phyloP scores from a whole-genome alignment of 2,888 invertebrate species.

The Chromoteleia sp. region DNA sequence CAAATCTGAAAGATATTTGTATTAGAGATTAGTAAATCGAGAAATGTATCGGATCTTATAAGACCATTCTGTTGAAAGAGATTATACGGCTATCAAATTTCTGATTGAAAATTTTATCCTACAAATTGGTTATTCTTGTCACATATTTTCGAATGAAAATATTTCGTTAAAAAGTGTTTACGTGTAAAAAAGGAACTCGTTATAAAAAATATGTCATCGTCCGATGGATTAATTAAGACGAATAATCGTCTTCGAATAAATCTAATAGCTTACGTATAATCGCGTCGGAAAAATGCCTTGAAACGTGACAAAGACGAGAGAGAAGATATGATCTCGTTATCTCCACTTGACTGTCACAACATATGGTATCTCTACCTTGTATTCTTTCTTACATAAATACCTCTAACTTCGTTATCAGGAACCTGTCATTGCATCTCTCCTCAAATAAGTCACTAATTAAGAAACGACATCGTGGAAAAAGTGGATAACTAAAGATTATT shows the following conservation, averaged over 20 bases:
- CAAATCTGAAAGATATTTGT: too few relatives aligned
- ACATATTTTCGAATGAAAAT: too few relatives aligned
- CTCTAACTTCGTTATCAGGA: slow-evolving; percentile 16
- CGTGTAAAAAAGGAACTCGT: too few relatives aligned
- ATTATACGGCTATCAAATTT: too few relatives aligned
- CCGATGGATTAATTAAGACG: slow-evolving; percentile 20
- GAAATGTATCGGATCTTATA: too few relatives aligned
- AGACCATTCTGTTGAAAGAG: too few relatives aligned
- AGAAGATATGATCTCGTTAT: slow-evolving; percentile 45
- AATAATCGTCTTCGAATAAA: slow-evolving; percentile 1
- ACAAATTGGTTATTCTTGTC: too few relatives aligned
- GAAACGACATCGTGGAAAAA: not conserved
- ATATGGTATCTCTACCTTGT: slow-evolving; percentile 15
- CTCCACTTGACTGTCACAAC: slow-evolving; percentile 43
- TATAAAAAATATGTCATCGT: too few relatives aligned
- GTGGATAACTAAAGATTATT: not conserved
- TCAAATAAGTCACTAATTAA: slow-evolving; percentile 11
- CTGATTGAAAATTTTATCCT: too few relatives aligned
- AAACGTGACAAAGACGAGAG: slow-evolving; percentile 36
- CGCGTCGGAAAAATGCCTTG: slow-evolving; percentile 31
- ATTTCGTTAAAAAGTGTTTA: too few relatives aligned
- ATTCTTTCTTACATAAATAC: slow-evolving; percentile 27
- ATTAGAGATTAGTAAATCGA: too few relatives aligned
- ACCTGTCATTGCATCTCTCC: not conserved
- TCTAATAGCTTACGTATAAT: slow-evolving; percentile 11